Conservation (phyloP, 2,797 vertebrate genomes). For the Manis pentadactyla region DNA sequence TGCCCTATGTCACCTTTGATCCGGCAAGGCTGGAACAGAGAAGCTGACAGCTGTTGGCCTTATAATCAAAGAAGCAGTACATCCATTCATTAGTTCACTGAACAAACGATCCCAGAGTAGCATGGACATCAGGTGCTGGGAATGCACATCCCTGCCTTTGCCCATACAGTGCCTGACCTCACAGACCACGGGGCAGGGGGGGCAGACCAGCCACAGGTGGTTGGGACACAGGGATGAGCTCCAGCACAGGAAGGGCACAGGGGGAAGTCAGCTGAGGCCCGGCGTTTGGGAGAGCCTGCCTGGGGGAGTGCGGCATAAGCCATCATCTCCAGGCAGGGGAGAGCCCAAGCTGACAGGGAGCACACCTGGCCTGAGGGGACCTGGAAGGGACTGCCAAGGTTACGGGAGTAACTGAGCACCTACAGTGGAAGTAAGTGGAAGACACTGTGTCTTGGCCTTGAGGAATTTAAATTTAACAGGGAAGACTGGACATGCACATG, state of each 20-base stretch:
- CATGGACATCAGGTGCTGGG: rapidly evolving
- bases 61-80: background rate
- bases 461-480: background rate
- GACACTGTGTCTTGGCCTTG: background rate
- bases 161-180: background rate
- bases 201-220: background rate
- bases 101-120: background rate
- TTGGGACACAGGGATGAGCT: rapidly evolving
- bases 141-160: background rate
- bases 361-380: background rate
- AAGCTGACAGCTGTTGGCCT: background rate
- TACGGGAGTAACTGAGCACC: background rate
- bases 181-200: rapidly evolving
- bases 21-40: constrained; percentile 90
- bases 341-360: background rate
- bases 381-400: rapidly evolving
- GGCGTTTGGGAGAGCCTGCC: background rate
- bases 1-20: constrained; percentile 96
- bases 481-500: background rate
- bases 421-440: background rate
- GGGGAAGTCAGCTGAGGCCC: background rate
- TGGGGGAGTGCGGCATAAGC: background rate
- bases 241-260: background rate
- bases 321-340: background rate
- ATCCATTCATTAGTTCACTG: rapidly evolving